phyloP scores from a whole-genome alignment of 1,140 invertebrate species.

The Drosophila paulistorum region DNA sequence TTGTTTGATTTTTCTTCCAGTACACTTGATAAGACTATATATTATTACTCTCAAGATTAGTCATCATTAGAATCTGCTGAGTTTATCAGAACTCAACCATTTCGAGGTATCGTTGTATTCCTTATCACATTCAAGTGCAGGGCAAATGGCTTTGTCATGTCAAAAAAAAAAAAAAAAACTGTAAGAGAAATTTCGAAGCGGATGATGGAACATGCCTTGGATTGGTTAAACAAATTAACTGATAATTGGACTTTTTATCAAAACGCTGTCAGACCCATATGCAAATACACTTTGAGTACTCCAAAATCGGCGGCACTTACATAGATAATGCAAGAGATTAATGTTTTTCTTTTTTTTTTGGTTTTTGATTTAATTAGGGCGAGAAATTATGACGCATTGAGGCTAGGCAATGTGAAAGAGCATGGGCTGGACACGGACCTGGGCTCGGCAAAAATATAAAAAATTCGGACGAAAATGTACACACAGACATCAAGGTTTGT shows the following conservation, averaged over 20 bases:
- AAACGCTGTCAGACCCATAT: conserved; percentile 36
- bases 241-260: conserved; percentile 58
- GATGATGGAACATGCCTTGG: not conserved
- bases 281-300: conserved; percentile 30
- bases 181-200: not conserved
- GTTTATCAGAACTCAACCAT: too few relatives aligned
- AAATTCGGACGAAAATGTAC: conserved; percentile 39
- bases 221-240: conserved; percentile 53
- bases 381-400: conserved; percentile 39
- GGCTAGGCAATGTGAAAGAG: not conserved
- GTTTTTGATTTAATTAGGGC: conserved; percentile 62
- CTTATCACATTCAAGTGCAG: not conserved
- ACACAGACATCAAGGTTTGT: conserved; percentile 62
- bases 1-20: too few relatives aligned
- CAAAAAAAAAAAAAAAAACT: not conserved
- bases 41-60: too few relatives aligned
- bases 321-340: conserved; percentile 71
- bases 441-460: conserved; percentile 31
- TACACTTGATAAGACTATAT: too few relatives aligned
- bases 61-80: too few relatives aligned
- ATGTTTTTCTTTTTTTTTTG: conserved; percentile 29
- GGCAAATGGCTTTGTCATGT: not conserved
- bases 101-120: too few relatives aligned
- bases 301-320: conserved; percentile 41
- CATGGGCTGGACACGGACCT: conserved; percentile 34